Conservation (phyloP, 2,888 invertebrate species). For the Dynastes hyllus region DNA sequence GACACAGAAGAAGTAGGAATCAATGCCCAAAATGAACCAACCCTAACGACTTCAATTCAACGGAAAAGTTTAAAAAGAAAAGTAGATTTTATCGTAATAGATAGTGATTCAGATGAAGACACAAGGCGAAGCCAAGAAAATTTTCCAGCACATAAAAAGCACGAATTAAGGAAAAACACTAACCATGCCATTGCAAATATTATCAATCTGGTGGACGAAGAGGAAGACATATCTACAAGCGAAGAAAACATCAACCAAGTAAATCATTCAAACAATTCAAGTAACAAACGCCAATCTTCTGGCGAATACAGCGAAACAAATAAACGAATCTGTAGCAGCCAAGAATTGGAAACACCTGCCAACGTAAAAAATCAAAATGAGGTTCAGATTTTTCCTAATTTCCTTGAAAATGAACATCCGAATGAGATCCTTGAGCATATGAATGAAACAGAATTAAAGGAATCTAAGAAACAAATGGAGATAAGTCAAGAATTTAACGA, state of each 20-base stretch:
- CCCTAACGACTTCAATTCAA: too few species aligned
- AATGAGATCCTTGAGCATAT: neutral
- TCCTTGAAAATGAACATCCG: neutral
- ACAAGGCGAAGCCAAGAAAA: neutral
- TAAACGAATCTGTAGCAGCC: neutral
- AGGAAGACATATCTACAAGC: neutral
- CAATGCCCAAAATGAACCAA: too few species aligned
- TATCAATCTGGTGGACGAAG: constrained; percentile 25
- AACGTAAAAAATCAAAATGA: neutral
- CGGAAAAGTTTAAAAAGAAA: neutral
- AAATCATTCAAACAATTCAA: neutral
- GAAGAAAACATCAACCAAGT: neutral
- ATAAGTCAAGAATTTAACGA: neutral
- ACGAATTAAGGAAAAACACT: neutral
- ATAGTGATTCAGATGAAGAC: constrained; percentile 37
- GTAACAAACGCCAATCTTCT: constrained; percentile 8
- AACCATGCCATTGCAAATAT: neutral
- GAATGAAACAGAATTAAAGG: neutral
- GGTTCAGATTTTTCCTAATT: neutral
- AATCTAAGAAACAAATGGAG: neutral
- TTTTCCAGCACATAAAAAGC: neutral
- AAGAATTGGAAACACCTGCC: neutral
- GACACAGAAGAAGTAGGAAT: neutral
- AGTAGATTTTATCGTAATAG: constrained; percentile 17
- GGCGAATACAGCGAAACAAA: neutral